A percentile compares a stretch with the other conserved stretches of the same genome.
Evolutionary conservation across 2,797 vertebrate species (phyloP).

Genomic region (Squalus acanthias): DNA sequence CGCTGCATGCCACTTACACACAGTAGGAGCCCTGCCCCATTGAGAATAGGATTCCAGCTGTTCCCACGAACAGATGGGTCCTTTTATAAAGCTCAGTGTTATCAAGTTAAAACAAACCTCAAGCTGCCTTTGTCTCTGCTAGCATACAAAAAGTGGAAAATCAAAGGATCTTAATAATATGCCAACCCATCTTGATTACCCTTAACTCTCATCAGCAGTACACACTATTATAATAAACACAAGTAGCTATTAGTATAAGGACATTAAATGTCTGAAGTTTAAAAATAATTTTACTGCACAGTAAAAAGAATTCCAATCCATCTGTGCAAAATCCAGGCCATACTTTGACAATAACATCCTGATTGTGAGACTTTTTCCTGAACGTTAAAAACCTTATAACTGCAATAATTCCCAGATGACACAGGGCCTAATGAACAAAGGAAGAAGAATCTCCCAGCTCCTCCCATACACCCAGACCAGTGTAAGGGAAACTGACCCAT

Average conservation of each 20-base stretch:
- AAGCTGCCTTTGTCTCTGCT: background rate
- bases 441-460: background rate
- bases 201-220: background rate
- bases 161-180: background rate
- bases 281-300: background rate
- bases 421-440: constrained; percentile 13
- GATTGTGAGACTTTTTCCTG: background rate
- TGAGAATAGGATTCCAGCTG: constrained; percentile 19
- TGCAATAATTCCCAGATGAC: constrained; percentile 22
- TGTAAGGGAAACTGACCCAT: background rate
- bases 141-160: background rate
- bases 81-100: background rate
- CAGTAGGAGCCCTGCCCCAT: background rate
- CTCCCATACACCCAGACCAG: background rate
- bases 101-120: background rate
- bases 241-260: background rate
- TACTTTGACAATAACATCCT: background rate
- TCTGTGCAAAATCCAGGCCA: background rate
- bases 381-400: constrained; percentile 13
- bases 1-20: background rate
- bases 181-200: background rate
- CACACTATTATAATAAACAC: background rate
- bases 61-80: constrained; percentile 21
- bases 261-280: background rate
- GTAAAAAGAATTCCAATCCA: background rate